A percentile compares a stretch with the other conserved stretches of the same genome.
phyloP scores from a whole-genome alignment of 2,888 invertebrate genomes.

The Drosophila meridionalis region DNA sequence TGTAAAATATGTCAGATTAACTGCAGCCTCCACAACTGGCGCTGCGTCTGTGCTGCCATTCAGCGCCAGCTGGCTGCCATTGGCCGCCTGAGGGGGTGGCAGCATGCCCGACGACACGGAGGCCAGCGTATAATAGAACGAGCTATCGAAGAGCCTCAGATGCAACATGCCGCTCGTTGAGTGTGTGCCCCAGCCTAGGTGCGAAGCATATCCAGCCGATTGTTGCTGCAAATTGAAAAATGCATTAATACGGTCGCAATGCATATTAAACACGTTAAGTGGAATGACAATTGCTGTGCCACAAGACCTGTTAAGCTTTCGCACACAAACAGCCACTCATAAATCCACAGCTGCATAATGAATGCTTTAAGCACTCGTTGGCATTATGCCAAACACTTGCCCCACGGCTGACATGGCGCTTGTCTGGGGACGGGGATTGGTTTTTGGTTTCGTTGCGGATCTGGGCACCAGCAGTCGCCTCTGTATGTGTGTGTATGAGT shows the following conservation, averaged over 20 bases:
- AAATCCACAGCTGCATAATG: slow-evolving; percentile 63
- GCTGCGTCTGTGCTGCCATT: slow-evolving; percentile 29
- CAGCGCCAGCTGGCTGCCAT: slow-evolving; percentile 52
- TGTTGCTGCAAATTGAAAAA: slow-evolving; percentile 32
- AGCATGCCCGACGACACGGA: slow-evolving; percentile 56
- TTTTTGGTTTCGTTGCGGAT: neutral
- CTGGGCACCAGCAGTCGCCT: slow-evolving; percentile 15
- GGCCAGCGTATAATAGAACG: slow-evolving; percentile 68
- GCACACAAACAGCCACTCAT: slow-evolving; percentile 43
- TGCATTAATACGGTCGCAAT: slow-evolving; percentile 3
- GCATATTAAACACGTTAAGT: slow-evolving; percentile 3
- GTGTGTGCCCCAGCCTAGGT: slow-evolving; percentile 15
- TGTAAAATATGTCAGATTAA: slow-evolving; percentile 77
- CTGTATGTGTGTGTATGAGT: slow-evolving; percentile 10
- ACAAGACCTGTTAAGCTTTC: slow-evolving; percentile 19
- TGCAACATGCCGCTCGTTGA: slow-evolving; percentile 61
- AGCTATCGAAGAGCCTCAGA: slow-evolving; percentile 69
- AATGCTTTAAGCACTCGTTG: slow-evolving; percentile 59
- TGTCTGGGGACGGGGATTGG: slow-evolving; percentile 32
- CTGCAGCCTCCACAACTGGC: slow-evolving; percentile 38
- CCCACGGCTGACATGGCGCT: slow-evolving; percentile 44
- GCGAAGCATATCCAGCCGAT: slow-evolving; percentile 18
- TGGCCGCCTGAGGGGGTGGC: slow-evolving; percentile 46
- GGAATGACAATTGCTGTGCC: slow-evolving; percentile 19
- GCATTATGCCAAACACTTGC: slow-evolving; percentile 56